These are phyloP conservation scores for Maconellicoccus hirsutus DNA, from an alignment of 1,140 invertebrate genomes.

Conservation along the genomic window DNA sequence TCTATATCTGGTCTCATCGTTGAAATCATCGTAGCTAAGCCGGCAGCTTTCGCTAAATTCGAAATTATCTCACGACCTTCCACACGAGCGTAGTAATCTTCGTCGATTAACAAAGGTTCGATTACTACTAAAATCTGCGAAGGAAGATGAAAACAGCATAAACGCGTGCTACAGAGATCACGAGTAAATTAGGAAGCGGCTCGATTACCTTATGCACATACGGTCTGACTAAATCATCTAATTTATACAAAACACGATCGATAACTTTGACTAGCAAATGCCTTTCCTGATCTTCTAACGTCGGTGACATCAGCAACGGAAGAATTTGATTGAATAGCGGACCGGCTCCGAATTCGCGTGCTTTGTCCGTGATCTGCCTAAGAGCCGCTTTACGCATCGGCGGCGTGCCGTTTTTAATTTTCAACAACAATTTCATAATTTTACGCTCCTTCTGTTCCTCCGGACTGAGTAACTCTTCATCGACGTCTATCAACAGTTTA, in stretches of 20 bases:
- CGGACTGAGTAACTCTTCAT: slow-evolving; percentile 87
- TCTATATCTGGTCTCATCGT: slow-evolving; percentile 99
- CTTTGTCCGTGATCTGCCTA: slow-evolving; percentile 97
- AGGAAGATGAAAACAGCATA: neutral
- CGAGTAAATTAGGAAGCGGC: neutral
- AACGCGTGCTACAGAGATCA: neutral
- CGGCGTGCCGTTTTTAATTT: slow-evolving; percentile 99
- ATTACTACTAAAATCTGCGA: slow-evolving; percentile 90
- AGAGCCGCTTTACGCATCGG: slow-evolving; percentile 97
- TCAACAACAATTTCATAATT: slow-evolving; percentile 96
- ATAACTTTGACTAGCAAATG: slow-evolving; percentile 99
- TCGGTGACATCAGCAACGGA: slow-evolving; percentile 97
- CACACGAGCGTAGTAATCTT: slow-evolving; percentile 99
- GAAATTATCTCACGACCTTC: slow-evolving; percentile 99
- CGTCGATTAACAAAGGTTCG: slow-evolving; percentile 96
- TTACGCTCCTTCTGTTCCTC: slow-evolving; percentile 97
- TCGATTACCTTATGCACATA: slow-evolving; percentile 88
- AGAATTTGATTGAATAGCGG: slow-evolving; percentile 98
- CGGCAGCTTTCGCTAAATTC: slow-evolving; percentile 98
- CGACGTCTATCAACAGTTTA: slow-evolving; percentile 92
- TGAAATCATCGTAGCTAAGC: slow-evolving; percentile 99
- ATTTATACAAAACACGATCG: slow-evolving; percentile 94
- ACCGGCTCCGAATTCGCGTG: slow-evolving; percentile 94
- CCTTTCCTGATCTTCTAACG: slow-evolving; percentile 96
- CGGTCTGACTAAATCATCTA: slow-evolving; percentile 95